Base-by-base conservation (phyloP, 2,797 vertebrate species). In the Tokudaia muenninki region DNA sequence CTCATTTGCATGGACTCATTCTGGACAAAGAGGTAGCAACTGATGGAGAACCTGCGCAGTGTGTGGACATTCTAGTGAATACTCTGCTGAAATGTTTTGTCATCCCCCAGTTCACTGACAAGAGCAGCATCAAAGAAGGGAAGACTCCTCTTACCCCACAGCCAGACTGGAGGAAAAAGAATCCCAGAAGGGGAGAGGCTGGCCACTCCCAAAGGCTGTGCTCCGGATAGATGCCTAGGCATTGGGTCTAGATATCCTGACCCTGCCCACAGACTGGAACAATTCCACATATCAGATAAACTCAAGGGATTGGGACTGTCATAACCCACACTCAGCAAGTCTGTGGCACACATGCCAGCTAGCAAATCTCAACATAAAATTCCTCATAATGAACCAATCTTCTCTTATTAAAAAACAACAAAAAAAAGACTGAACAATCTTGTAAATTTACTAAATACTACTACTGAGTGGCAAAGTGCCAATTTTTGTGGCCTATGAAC, bases 341-440 rank as follows among this genome's bases (percentile, higher is more conserved):
- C 52, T 21, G 0, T 8, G 19, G 29, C 16, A 55, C 50, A 82
- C 21, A 9, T 10, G 16, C 31, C 57, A 41, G 29, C 6, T 29
- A n/a, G 14, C 2, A 80, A 92, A 57, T 34, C 13, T 79, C 17
- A 5, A 86, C 16, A 75, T 1, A 57, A 74, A 81, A 41, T 78
- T 67, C 82, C 89, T 94, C 37, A 22, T 88, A 91, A 59, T 29
- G 55, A 81, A 74, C 31, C 77, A 26, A 63, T 83, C 78, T 80
- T 91, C 63, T 52, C 26, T 0, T 70, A 44, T 81, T 72, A 17
- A 21, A 47, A 82, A 82, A 63, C 9, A 3, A 41, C 55, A 50
- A 6, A 65, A 67, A 87, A 52, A 21, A 52, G 9, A 44, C 2
- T 34, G 4, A 0, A 37, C 29, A 8, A 67, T 57, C n/a, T 52